Evolutionary conservation across 2,888 invertebrate genomes (phyloP).

Genomic region (Protophormia terraenovae): DNA sequence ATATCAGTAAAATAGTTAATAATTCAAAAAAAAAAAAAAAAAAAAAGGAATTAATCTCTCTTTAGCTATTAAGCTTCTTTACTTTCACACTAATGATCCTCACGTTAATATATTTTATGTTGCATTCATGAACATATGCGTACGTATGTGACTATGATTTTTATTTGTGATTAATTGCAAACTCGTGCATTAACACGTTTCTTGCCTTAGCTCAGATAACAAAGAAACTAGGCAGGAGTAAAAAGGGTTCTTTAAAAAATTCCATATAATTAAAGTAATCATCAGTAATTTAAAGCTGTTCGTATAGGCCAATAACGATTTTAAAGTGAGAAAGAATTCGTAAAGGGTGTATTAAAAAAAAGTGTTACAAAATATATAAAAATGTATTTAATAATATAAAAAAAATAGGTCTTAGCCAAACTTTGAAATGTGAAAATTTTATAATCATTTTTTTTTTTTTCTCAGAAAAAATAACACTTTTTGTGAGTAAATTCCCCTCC

Average conservation of each 20-base stretch:
- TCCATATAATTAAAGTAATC: conserved; percentile 56
- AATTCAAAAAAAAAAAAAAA: neutral
- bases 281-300: conserved; percentile 54
- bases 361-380: neutral
- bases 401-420: no score
- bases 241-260: conserved; percentile 16
- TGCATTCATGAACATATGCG: neutral
- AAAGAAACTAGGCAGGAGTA: neutral
- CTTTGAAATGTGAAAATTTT: no score
- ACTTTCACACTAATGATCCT: neutral
- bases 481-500: no score
- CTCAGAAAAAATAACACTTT: no score
- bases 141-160: conserved; percentile 13
- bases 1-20: neutral
- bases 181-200: conserved; percentile 47
- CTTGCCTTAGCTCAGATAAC: neutral
- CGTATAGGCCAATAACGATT: neutral
- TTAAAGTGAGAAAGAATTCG: neutral
- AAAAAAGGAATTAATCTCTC: neutral
- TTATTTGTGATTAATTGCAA: conserved; percentile 58
- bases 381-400: no score
- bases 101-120: neutral
- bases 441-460: no score
- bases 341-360: conserved; percentile 3
- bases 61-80: neutral